phyloP scores from a whole-genome alignment of 1,140 invertebrate species.

The Hydropsyche tenuis region DNA sequence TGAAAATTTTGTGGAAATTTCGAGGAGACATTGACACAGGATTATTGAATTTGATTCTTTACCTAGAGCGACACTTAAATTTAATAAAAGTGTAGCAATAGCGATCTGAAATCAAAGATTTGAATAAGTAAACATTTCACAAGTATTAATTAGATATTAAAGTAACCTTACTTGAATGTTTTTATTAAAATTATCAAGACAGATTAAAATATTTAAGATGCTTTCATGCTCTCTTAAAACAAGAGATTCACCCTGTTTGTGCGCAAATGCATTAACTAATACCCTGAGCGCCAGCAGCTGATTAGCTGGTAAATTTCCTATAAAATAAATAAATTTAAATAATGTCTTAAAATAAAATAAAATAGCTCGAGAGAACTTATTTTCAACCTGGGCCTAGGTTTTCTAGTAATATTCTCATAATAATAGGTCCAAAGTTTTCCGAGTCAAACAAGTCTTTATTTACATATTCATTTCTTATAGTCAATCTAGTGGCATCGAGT shows the following conservation, averaged over 20 bases:
- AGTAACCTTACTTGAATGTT: conserved; percentile 70
- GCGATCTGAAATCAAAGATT: conserved; percentile 69
- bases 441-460: conserved; percentile 64
- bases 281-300: conserved; percentile 79
- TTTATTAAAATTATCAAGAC: conserved; percentile 67
- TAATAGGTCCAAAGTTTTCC: conserved; percentile 54
- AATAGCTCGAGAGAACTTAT: not conserved
- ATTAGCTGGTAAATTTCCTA: conserved; percentile 68
- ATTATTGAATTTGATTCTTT: conserved; percentile 55
- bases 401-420: conserved; percentile 56
- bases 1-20: conserved; percentile 52
- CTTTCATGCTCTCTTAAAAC: conserved; percentile 65
- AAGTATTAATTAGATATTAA: too few relatives aligned
- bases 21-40: conserved; percentile 54
- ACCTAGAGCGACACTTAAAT: conserved; percentile 70
- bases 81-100: conserved; percentile 79
- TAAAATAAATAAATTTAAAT: not conserved
- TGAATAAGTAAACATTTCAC: not conserved
- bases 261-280: conserved; percentile 77
- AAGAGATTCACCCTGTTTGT: conserved; percentile 68
- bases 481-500: conserved; percentile 82
- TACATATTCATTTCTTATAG: conserved; percentile 70
- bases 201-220: conserved; percentile 64
- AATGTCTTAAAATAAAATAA: conserved; percentile 11
- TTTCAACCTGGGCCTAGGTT: conserved; percentile 55